Percentiles rank a stretch among this genome's conserved stretches.
Conservation (phyloP, 2,797 vertebrate species). For the Chaenodraco wilsoni region DNA sequence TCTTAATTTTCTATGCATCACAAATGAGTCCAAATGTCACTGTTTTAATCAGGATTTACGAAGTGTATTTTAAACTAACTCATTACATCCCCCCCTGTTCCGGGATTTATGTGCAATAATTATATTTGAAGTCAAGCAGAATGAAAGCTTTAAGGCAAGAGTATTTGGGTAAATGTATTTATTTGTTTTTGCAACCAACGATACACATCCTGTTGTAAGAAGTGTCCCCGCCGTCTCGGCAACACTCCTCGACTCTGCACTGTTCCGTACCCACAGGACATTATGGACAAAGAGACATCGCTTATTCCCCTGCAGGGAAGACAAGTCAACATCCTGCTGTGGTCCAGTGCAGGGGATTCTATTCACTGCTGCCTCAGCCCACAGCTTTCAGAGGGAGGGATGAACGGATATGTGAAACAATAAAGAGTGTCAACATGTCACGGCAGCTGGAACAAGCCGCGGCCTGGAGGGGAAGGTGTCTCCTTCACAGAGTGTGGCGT, state of each 20-base stretch:
- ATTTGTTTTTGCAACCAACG: constrained; percentile 16
- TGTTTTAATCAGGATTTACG: too few relatives aligned
- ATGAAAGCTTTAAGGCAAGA: background rate
- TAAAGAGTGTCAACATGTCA: constrained; percentile 68
- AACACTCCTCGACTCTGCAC: constrained; percentile 11
- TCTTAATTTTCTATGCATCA: too few relatives aligned
- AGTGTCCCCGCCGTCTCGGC: background rate
- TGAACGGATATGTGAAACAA: constrained; percentile 65
- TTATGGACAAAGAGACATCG: constrained; percentile 39
- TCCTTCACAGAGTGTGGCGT: constrained; percentile 58
- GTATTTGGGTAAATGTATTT: constrained; percentile 23
- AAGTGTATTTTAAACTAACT: background rate
- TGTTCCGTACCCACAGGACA: constrained; percentile 30
- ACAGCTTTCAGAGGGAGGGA: constrained; percentile 53
- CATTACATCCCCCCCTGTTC: background rate
- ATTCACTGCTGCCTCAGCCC: constrained; percentile 43
- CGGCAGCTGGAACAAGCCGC: constrained; percentile 61
- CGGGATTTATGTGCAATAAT: background rate
- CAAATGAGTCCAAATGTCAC: too few relatives aligned
- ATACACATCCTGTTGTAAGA: background rate
- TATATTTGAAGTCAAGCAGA: background rate
- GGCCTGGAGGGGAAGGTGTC: constrained; percentile 65
- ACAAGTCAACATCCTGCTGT: constrained; percentile 62
- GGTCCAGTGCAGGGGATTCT: constrained; percentile 55
- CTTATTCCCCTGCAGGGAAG: constrained; percentile 28